Evolutionary conservation across 2,888 invertebrate species (phyloP).

Genomic region (Aspidiotus rigidus): DNA sequence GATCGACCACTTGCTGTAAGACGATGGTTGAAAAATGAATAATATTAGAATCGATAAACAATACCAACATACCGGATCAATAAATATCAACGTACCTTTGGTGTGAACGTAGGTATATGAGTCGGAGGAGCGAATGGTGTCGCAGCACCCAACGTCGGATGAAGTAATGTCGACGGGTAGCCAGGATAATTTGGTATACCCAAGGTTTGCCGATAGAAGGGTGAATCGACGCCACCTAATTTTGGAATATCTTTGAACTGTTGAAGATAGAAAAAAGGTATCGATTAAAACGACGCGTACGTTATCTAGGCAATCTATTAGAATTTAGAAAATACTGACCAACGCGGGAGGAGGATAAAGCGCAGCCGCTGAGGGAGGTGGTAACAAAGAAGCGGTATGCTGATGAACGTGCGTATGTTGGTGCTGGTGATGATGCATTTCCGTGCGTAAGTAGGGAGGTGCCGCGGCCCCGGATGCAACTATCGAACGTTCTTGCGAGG

Average conservation of each 20-base stretch:
- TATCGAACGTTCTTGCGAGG: conserved; percentile 63
- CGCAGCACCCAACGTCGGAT: conserved; percentile 64
- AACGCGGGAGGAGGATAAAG: conserved; percentile 57
- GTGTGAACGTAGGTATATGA: conserved; percentile 75
- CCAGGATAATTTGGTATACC: conserved; percentile 71
- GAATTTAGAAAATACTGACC: conserved; percentile 46
- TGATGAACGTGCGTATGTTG: conserved; percentile 69
- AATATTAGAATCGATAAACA: conserved; percentile 26
- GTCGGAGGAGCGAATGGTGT: conserved; percentile 84
- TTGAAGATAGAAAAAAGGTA: conserved; percentile 35
- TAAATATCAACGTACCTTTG: conserved; percentile 56
- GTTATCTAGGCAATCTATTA: not conserved
- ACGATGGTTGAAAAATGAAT: conserved; percentile 36
- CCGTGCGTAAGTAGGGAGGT: conserved; percentile 61
- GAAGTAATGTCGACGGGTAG: conserved; percentile 66
- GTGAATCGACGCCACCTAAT: conserved; percentile 64
- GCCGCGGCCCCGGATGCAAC: conserved; percentile 39
- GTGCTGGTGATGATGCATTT: conserved; percentile 88
- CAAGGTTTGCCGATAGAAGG: conserved; percentile 66
- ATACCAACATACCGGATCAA: not conserved
- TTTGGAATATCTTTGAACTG: conserved; percentile 84
- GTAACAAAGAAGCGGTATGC: conserved; percentile 61
- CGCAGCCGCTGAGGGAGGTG: conserved; percentile 48
- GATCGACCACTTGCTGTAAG: conserved; percentile 46
- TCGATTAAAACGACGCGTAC: conserved; percentile 1